phyloP scores from a whole-genome alignment of 1,140 invertebrate genomes.

The Camponotus pennsylvanicus region DNA sequence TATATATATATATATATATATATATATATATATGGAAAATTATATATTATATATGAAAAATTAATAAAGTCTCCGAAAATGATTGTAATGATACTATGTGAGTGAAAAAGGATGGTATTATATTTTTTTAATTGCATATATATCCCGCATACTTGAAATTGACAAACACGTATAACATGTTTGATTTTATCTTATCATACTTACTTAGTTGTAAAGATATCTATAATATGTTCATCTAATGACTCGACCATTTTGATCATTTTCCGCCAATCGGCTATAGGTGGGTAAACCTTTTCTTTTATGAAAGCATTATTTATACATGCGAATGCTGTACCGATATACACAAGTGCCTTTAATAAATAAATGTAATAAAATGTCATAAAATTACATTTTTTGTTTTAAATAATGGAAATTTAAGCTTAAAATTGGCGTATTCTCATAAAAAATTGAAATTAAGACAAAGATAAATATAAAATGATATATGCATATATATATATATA shows the following conservation, averaged over 20 bases:
- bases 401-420: neutral
- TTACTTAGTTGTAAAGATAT: conserved; percentile 90
- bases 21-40: neutral
- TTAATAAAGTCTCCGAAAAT: neutral
- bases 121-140: neutral
- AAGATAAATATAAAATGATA: neutral
- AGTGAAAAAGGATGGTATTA: neutral
- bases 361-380: neutral
- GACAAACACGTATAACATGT: too few species aligned
- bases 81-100: neutral
- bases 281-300: conserved; percentile 94
- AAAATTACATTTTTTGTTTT: neutral
- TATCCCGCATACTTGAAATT: neutral
- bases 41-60: neutral
- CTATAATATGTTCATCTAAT: conserved; percentile 90
- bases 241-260: conserved; percentile 94
- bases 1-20: too few species aligned
- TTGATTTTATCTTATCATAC: conserved; percentile 31
- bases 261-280: conserved; percentile 94
- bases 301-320: conserved; percentile 90
- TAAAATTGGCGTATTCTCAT: neutral
- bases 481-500: too few species aligned
- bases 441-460: neutral
- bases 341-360: conserved; percentile 88
- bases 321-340: conserved; percentile 95